Base-by-base conservation (phyloP, 2,888 invertebrate genomes). In the Nomada goodeniana region DNA sequence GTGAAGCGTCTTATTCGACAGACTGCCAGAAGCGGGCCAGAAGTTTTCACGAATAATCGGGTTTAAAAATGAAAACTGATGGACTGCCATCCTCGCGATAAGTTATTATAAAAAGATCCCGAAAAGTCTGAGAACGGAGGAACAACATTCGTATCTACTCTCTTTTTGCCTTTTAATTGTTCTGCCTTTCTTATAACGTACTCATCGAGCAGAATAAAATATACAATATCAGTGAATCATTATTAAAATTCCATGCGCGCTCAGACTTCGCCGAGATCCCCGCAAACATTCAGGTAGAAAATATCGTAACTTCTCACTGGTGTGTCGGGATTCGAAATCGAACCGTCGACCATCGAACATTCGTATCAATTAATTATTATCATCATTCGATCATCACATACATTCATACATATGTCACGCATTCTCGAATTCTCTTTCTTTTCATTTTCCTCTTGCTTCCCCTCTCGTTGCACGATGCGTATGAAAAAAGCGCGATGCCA, bases 301-400 rank as follows among this genome's bases (percentile, higher is more conserved):
- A 89, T 87, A 84, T 87, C 72, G 79, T 81, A 87, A 87, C 78
- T 87, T 84, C 79, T 88, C 89, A 87, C 85, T 82, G 88, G 84
- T 85, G 73, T 81, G 76, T 76, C 72, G 69, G 68, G 78, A 82
- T 53, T 36, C 82, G 79, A 79, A 80, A 83, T 68, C 74, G 70
- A 60, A 71, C 36, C 60, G 68, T 81, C 80, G 77, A 82, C 71
- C 78, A 71, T 77, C 67, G 60, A 76, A 74, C 74, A 76, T 72
- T 85, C 81, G 47, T 47, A 47, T 47, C 47, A 15, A 47, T 47
- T 47, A 47, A 47, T 47, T 47, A 47, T 47, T 47, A 47, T 81
- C 76, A 63, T 82, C 76, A 73, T 81, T 74, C 63, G 42, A 61
- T 63, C 71, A 65, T 42, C 68, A 53, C 61, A 59, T 50, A 50